phyloP scores from a whole-genome alignment of 2,797 vertebrate species.

The Uromys caudimaculatus region DNA sequence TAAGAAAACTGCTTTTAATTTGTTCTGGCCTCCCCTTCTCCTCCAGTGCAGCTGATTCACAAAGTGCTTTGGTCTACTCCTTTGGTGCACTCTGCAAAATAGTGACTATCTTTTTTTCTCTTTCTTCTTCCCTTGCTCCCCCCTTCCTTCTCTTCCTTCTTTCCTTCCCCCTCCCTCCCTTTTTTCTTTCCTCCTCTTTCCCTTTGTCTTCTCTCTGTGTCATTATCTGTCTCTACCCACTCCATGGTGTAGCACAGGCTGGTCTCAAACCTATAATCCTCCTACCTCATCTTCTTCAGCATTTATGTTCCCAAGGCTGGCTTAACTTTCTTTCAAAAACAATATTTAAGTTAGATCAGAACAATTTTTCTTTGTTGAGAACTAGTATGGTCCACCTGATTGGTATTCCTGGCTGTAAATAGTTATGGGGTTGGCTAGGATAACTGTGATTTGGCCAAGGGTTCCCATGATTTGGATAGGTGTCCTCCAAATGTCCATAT shows the following conservation, averaged over 20 bases:
- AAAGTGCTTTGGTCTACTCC: not conserved
- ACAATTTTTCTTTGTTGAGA: constrained; percentile 37
- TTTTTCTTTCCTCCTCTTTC: not conserved
- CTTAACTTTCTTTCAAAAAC: constrained; percentile 1
- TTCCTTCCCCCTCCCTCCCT: not conserved
- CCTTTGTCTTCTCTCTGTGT: not conserved
- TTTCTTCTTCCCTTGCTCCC: no score
- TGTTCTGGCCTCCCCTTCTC: not conserved
- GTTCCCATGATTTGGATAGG: not conserved
- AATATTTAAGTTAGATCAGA: constrained; percentile 54
- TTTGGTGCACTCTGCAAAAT: constrained; percentile 12
- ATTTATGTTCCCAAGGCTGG: not conserved
- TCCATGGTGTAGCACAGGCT: not conserved
- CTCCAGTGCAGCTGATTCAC: not conserved
- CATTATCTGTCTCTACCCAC: not conserved
- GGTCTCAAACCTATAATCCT: not conserved
- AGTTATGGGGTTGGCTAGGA: not conserved
- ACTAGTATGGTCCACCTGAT: not conserved
- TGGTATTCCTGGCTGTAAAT: not conserved
- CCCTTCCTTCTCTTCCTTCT: not conserved
- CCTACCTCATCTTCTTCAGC: not conserved
- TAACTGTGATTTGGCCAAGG: not conserved
- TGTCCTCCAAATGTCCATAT: not conserved
- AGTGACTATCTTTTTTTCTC: not conserved
- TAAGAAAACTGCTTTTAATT: not conserved